These are phyloP conservation scores for Polypedilum pembai DNA, from an alignment of 1,140 invertebrate genomes.

Conservation along the genomic window DNA sequence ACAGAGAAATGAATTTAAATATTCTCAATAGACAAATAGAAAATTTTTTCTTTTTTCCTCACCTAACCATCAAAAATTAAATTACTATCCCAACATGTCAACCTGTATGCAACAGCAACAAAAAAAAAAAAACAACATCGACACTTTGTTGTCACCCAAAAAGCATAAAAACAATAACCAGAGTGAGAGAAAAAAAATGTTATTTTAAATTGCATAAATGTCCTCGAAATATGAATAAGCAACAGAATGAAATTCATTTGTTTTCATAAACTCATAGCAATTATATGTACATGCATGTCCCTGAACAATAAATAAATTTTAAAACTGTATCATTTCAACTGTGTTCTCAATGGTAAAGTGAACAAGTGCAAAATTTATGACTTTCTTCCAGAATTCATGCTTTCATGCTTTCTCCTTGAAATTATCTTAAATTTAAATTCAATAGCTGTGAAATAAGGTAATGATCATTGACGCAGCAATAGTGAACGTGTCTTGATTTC, in stretches of 20 bases:
- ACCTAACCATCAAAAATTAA: too few relatives aligned
- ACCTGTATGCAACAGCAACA: too few relatives aligned
- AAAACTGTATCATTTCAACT: slow-evolving; percentile 15
- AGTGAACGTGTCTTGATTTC: too few relatives aligned
- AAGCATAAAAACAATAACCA: not conserved
- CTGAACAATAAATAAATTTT: slow-evolving; percentile 16
- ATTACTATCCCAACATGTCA: too few relatives aligned
- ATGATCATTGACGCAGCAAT: too few relatives aligned
- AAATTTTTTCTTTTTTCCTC: too few relatives aligned
- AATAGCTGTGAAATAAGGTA: too few relatives aligned
- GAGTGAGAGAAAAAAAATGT: not conserved
- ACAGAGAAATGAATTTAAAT: too few relatives aligned
- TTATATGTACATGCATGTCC: not conserved
- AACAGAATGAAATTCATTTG: slow-evolving; percentile 3
- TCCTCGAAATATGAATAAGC: slow-evolving; percentile 10
- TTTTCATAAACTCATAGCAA: slow-evolving; percentile 1
- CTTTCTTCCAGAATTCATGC: not conserved
- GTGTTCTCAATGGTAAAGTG: not conserved
- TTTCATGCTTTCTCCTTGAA: not conserved
- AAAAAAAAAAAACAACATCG: too few relatives aligned
- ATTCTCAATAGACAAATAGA: too few relatives aligned
- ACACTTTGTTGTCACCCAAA: too few relatives aligned
- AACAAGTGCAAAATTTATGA: not conserved
- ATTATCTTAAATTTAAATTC: not conserved
- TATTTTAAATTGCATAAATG: slow-evolving; percentile 19